These are phyloP conservation scores for Fulmarus glacialis DNA, from an alignment of 2,113 vertebrate genomes.

Conservation along the genomic window DNA sequence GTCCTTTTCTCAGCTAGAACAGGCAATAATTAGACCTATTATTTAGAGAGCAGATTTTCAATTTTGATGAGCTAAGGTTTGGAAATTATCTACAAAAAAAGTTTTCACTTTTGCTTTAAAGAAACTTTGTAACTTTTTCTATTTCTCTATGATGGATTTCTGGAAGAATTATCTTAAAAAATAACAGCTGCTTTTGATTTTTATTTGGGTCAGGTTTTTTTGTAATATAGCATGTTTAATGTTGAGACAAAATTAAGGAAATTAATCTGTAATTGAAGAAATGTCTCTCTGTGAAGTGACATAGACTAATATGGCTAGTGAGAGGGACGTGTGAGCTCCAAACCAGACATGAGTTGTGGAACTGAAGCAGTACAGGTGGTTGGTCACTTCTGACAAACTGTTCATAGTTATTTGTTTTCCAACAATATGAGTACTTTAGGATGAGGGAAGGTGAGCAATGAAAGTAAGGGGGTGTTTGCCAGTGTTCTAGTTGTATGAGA, in stretches of 20 bases:
- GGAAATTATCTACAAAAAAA: neutral
- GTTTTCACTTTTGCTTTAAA: neutral
- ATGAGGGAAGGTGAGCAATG: neutral
- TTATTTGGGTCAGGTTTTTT: neutral
- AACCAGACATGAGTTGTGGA: accelerated
- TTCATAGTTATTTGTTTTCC: neutral
- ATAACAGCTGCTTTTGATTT: neutral
- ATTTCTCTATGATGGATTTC: neutral
- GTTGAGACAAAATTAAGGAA: neutral
- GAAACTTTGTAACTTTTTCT: neutral
- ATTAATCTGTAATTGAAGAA: neutral
- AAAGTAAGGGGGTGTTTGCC: neutral
- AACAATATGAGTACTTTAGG: neutral
- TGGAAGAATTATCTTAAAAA: neutral
- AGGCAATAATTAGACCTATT: neutral
- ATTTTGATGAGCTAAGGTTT: neutral
- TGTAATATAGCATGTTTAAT: neutral
- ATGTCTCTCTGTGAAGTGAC: neutral
- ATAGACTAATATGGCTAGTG: too few species aligned
- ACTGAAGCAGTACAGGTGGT: neutral
- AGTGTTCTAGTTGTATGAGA: neutral
- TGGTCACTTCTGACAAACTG: neutral
- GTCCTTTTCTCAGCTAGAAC: neutral
- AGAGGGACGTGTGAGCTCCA: neutral
- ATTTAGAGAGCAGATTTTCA: neutral